Percentiles rank a stretch among this genome's conserved stretches.
Conservation (phyloP, 2,888 invertebrate species). For the Folsomia manolachei region DNA sequence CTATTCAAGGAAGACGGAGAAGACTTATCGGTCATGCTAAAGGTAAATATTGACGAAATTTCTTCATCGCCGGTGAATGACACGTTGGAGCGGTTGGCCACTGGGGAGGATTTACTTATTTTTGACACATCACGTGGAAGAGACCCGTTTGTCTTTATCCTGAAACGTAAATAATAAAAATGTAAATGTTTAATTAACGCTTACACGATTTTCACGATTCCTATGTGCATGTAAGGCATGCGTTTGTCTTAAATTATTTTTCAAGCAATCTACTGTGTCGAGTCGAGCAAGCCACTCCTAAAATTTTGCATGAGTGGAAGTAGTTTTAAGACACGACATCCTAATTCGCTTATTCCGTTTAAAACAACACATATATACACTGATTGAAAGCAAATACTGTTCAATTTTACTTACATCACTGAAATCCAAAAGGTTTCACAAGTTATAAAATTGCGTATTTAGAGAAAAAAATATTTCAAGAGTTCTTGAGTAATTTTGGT, state of each 20-base stretch:
- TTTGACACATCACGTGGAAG: conserved; percentile 66
- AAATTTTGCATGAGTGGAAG: not conserved
- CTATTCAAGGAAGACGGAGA: conserved; percentile 31
- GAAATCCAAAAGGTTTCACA: too few relatives aligned
- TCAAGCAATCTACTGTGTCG: not conserved
- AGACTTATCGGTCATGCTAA: conserved; percentile 21
- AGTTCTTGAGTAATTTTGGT: too few relatives aligned
- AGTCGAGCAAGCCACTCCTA: not conserved
- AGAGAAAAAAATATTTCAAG: too few relatives aligned
- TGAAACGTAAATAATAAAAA: conserved; percentile 54
- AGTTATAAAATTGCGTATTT: too few relatives aligned
- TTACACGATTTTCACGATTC: not conserved
- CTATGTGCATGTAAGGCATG: not conserved
- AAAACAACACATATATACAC: too few relatives aligned
- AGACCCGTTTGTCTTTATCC: conserved; percentile 88
- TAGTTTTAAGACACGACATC: too few relatives aligned
- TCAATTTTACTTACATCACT: too few relatives aligned
- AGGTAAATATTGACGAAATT: conserved; percentile 52
- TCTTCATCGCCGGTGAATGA: conserved; percentile 53
- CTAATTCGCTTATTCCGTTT: too few relatives aligned
- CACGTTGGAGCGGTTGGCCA: conserved; percentile 39
- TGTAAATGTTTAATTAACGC: conserved; percentile 16
- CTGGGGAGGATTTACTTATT: conserved; percentile 37
- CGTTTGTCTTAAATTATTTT: not conserved
- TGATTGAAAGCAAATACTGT: too few relatives aligned